Base-by-base conservation (phyloP, 2,888 invertebrate species). In the Platerodrilus igneus region DNA sequence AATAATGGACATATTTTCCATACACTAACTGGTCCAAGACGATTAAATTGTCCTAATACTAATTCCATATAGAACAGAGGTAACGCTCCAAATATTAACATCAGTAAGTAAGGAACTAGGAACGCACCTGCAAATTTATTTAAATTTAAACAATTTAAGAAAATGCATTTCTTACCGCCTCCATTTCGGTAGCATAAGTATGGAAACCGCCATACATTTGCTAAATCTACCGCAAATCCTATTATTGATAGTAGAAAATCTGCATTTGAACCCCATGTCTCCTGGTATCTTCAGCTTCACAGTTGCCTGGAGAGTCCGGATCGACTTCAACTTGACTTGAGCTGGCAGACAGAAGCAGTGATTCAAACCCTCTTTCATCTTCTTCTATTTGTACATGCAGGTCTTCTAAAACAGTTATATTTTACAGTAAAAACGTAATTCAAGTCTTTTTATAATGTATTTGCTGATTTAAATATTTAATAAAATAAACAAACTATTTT, bases 121-220 rank as follows among this genome's bases (percentile, higher is more conserved):
- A 85, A 85, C 1, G 85, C 86, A 44, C 85, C 85, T 81, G 60
- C 27, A 64, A 64, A 34, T 26, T 11, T 21, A 28, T 34, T 29
- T 17, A 19, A 30, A 30, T 40, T 33, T 32, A 30, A 17, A 43
- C 35, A 20, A 29, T 21, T 25, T 19, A 9, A 3, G 17, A 3
- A 17, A 13, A 38, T 16, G 28, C 22, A 19, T 20, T 22, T 17
- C 22, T 37, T 11, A 23, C 85, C 85, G 58, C 85, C 85, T 2
- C 85, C 85, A 61, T 86, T 85, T 58, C 79, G 78, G 64, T 84
- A 86, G 67, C 85, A 85, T 21, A 85, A 74, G 62, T 84, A 85
- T 22, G 85, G 85, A 65, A 86, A 86, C 45, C 86, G 70, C 88
- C 87, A 88, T n/a, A 89, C 86, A 58, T 89, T 89, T 35, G 87